phyloP scores from a whole-genome alignment of 2,888 invertebrate species.

The Dendrolimus houi region DNA sequence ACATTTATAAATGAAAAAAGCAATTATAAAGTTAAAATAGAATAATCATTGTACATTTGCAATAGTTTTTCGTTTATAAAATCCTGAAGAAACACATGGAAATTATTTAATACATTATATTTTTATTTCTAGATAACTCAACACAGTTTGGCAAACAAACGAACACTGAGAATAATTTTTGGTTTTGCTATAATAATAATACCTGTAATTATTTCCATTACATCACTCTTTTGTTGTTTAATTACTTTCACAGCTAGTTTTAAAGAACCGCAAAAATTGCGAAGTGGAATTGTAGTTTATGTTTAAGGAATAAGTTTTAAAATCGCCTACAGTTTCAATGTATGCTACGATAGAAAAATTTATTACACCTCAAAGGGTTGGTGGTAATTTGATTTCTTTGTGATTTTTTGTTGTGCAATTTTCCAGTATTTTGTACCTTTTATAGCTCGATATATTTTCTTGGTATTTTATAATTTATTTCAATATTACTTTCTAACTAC shows the following conservation, averaged over 20 bases:
- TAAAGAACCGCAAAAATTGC: conserved; percentile 25
- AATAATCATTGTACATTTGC: no score
- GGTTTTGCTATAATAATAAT: conserved; percentile 33
- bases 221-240: conserved; percentile 48
- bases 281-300: conserved; percentile 16
- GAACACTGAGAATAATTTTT: conserved; percentile 38
- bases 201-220: conserved; percentile 60
- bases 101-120: conserved; percentile 1
- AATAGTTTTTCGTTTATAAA: neutral
- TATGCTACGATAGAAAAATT: conserved; percentile 46
- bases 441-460: neutral
- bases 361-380: conserved; percentile 71
- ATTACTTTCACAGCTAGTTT: conserved; percentile 57
- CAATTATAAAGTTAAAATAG: neutral
- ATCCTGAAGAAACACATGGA: neutral
- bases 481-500: no score
- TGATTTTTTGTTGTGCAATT: conserved; percentile 66
- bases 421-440: conserved; percentile 47
- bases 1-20: neutral
- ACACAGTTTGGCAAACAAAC: conserved; percentile 35
- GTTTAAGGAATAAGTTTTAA: conserved; percentile 15
- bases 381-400: conserved; percentile 63
- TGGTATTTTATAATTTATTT: neutral
- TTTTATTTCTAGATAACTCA: conserved; percentile 13
- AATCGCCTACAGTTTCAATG: conserved; percentile 17